Base-by-base conservation (phyloP, 2,113 vertebrate genomes). In the Glaucomys volans region DNA sequence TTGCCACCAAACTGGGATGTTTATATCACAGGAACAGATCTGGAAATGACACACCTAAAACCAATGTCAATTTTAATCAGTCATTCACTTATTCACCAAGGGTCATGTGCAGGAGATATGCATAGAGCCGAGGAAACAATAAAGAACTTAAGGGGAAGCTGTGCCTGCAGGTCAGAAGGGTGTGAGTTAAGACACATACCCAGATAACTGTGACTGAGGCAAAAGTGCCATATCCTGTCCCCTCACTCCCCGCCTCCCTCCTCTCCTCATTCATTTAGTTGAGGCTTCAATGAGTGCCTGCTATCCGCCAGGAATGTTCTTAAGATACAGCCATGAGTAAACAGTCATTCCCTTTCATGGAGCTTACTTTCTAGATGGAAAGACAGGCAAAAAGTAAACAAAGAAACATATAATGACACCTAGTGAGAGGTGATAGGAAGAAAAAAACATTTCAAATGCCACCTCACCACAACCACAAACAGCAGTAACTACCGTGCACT, bases 31-130 rank as follows among this genome's bases (percentile, higher is more conserved):
- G 87, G 64, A 92, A 95, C 26, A 42, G 5, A 92, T 80, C 32
- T 84, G 40, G 32, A 94, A 91, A 86, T n/a, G 62, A 92, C 62
- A 91, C 57, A 87, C 37, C 50, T 62, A 88, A 96, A 76, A 62
- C 42, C 35, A 40, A 40, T 11, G 77, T 75, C 95, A 72, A 44
- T 82, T 81, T 77, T 67, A 90, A 87, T 47, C 69, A 81, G 17
- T 42, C 75, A 84, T 69, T 82, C 37, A 30, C 54, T 93, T 44
- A 75, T 17, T 62, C 57, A 59, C 24, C 87, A 80, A 35, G 57
- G 67, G 22, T 42, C 32, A 12, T 3, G 26, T 24, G 18, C 74
- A 90, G 83, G 54, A 59, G 40, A 66, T 67, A 66, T 40, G 12
- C 44, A 20, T 30, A 11, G 24, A 88, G 77, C 20, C n/a, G 35